phyloP scores from a whole-genome alignment of 2,797 vertebrate genomes.

The Sebastolobus altivelis region DNA sequence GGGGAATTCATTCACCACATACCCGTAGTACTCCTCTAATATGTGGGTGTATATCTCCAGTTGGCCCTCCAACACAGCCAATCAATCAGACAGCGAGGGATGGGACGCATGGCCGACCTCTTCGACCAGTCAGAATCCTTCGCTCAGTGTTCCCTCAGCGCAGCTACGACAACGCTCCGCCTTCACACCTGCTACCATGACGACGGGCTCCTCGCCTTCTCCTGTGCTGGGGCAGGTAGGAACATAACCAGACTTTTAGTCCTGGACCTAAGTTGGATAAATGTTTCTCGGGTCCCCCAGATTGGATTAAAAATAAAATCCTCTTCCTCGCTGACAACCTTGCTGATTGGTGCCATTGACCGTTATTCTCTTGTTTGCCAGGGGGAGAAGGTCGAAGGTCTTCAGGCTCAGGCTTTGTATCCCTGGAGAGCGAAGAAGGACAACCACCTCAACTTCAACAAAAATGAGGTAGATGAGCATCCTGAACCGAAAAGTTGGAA shows the following conservation, averaged over 20 bases:
- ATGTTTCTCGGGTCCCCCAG: not conserved
- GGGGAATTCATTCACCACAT: not conserved
- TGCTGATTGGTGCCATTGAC: not conserved
- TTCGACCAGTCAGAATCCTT: slow-evolving; percentile 89
- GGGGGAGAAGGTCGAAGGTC: slow-evolving; percentile 98
- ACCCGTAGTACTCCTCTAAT: not conserved
- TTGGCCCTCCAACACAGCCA: slow-evolving; percentile 90
- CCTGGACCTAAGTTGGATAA: no score
- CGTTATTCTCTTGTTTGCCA: slow-evolving; percentile 55
- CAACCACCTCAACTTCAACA: slow-evolving; percentile 99
- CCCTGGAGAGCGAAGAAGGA: slow-evolving; percentile 99
- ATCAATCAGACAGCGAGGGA: slow-evolving; percentile 92
- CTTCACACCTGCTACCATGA: slow-evolving; percentile 96
- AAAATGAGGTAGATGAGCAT: slow-evolving; percentile 84
- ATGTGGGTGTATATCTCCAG: slow-evolving; percentile 70
- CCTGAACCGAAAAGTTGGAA: not conserved
- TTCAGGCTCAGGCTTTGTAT: slow-evolving; percentile 97
- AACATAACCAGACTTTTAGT: not conserved
- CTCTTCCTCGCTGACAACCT: not conserved
- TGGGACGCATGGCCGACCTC: slow-evolving; percentile 97
- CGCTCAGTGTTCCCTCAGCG: slow-evolving; percentile 92
- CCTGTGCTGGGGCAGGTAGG: slow-evolving; percentile 96
- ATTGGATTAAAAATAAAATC: not conserved
- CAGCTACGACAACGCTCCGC: slow-evolving; percentile 95
- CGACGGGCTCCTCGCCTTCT: slow-evolving; percentile 95